These are phyloP conservation scores for Myotis brandtii DNA, from an alignment of 2,113 vertebrate species.

Conservation along the genomic window DNA sequence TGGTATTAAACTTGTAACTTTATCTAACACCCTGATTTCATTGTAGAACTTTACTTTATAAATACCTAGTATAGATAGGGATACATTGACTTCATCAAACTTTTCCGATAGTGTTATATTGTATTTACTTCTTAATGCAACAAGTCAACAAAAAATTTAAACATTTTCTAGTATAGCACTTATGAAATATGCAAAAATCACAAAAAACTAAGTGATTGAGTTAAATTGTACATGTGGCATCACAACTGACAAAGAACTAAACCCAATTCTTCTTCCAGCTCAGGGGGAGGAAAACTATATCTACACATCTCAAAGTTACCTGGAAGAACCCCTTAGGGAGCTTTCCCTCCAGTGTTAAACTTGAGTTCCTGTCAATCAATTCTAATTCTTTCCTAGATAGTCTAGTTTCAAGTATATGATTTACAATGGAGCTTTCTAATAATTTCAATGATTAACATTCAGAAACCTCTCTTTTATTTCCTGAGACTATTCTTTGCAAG, in stretches of 20 bases:
- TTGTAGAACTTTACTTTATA: background rate
- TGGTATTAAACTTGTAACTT: background rate
- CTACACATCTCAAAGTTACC: background rate
- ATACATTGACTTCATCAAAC: background rate
- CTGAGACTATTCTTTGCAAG: background rate
- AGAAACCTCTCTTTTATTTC: background rate
- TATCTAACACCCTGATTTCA: background rate
- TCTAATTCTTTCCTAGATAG: slow-evolving; percentile 4
- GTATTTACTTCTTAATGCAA: background rate
- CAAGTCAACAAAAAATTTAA: background rate
- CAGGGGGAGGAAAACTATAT: background rate
- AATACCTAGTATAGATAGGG: background rate
- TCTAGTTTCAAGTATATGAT: background rate
- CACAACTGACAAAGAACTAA: background rate
- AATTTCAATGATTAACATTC: background rate
- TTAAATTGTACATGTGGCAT: background rate
- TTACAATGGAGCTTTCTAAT: background rate
- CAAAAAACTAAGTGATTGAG: background rate
- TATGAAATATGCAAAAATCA: slow-evolving; percentile 18
- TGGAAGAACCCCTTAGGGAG: background rate
- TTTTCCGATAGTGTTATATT: background rate
- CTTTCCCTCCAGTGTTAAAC: background rate
- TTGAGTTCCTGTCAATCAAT: background rate
- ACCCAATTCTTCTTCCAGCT: background rate
- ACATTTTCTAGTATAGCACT: background rate